Evolutionary conservation across 1,140 invertebrate genomes (phyloP).

Genomic region (Ceratoteleas bidentatus): DNA sequence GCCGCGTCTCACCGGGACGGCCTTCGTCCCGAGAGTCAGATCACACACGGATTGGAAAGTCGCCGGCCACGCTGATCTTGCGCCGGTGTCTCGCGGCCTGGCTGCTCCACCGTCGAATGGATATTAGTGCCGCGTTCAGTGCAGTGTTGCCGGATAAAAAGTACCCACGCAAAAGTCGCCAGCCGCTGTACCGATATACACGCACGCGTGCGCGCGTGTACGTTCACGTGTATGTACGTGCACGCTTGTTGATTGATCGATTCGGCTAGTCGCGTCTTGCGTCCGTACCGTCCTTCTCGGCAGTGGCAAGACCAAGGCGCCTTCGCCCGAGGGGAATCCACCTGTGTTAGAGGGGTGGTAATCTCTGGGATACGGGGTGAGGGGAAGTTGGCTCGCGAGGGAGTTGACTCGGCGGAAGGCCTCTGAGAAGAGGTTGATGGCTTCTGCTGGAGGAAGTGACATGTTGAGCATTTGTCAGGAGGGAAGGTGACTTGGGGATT

Average conservation of each 20-base stretch:
- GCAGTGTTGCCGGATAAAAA: slow-evolving; percentile 64
- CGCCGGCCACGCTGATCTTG: slow-evolving; percentile 26
- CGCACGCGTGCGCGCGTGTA: not conserved
- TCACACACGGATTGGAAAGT: slow-evolving; percentile 45
- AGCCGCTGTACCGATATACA: not conserved
- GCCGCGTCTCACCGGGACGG: slow-evolving; percentile 33
- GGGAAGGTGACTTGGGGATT: too few relatives aligned
- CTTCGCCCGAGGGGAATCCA: too few relatives aligned
- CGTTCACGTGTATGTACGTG: slow-evolving; percentile 32
- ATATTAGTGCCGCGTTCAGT: slow-evolving; percentile 59
- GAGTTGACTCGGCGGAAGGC: too few relatives aligned
- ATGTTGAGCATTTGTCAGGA: too few relatives aligned
- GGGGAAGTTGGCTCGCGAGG: too few relatives aligned
- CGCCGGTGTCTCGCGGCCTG: slow-evolving; percentile 50
- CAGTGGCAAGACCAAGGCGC: not conserved
- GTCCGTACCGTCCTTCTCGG: slow-evolving; percentile 30
- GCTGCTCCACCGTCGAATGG: slow-evolving; percentile 49
- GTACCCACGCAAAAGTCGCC: not conserved
- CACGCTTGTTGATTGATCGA: slow-evolving; percentile 32
- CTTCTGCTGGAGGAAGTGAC: too few relatives aligned
- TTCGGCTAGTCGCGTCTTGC: slow-evolving; percentile 26
- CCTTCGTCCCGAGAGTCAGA: slow-evolving; percentile 23
- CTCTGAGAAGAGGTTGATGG: too few relatives aligned
- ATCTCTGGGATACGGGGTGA: too few relatives aligned
- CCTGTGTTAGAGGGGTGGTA: too few relatives aligned